Evolutionary conservation across 2,888 invertebrate genomes (phyloP).

Genomic region (Acrobasis consociella): DNA sequence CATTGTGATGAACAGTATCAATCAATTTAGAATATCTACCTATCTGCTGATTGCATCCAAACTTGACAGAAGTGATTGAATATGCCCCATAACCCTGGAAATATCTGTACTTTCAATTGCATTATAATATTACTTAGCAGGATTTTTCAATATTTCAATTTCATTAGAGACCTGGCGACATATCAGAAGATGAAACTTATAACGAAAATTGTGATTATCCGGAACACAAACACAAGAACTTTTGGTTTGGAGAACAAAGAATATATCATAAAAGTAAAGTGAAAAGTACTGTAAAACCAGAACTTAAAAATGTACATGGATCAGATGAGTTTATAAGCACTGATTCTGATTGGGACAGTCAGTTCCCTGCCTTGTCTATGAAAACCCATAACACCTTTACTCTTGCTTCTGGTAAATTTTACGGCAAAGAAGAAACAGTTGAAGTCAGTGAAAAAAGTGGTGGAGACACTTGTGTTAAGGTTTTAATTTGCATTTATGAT

Average conservation of each 20-base stretch:
- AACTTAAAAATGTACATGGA: slow-evolving; percentile 54
- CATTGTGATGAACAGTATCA: too few relatives aligned
- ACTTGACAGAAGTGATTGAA: too few relatives aligned
- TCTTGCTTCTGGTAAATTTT: slow-evolving; percentile 62
- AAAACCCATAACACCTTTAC: slow-evolving; percentile 77
- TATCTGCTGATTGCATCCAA: too few relatives aligned
- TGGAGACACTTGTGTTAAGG: slow-evolving; percentile 70
- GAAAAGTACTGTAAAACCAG: slow-evolving; percentile 44
- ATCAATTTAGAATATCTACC: too few relatives aligned
- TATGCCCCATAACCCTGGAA: too few relatives aligned
- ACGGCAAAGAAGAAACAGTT: slow-evolving; percentile 60
- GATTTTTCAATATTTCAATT: slow-evolving; percentile 30
- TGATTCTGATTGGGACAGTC: slow-evolving; percentile 73
- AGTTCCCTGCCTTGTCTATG: slow-evolving; percentile 70
- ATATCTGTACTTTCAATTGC: not conserved
- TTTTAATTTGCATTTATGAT: slow-evolving; percentile 39
- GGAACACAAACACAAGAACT: slow-evolving; percentile 51
- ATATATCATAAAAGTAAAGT: slow-evolving; percentile 69
- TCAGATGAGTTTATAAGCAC: slow-evolving; percentile 69
- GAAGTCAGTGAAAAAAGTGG: slow-evolving; percentile 70
- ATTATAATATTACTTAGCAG: slow-evolving; percentile 5
- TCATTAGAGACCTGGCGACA: slow-evolving; percentile 63
- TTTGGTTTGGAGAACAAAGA: slow-evolving; percentile 70
- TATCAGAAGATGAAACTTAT: slow-evolving; percentile 67
- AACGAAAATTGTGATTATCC: slow-evolving; percentile 52